Percentiles rank a stretch among this genome's conserved stretches.
Conservation (phyloP, 2,113 vertebrate species). For the Caloenas nicobarica region DNA sequence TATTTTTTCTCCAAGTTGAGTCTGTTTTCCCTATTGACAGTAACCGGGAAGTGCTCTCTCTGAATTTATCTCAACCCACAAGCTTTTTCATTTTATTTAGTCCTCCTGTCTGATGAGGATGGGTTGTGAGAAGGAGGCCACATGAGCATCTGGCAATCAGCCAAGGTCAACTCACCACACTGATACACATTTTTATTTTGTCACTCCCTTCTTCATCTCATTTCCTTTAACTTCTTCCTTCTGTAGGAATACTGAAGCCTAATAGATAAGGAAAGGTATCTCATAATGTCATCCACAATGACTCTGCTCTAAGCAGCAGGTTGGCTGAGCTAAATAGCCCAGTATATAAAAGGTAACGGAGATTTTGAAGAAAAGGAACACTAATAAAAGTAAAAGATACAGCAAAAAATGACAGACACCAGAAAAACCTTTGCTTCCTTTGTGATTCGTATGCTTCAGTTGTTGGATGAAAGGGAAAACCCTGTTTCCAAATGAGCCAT, state of each 20-base stretch:
- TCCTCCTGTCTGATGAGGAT: background rate
- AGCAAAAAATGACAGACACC: background rate
- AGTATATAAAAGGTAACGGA: background rate
- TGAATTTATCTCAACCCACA: background rate
- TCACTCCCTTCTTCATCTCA: background rate
- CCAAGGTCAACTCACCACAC: background rate
- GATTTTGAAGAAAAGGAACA: background rate
- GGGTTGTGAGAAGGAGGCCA: background rate
- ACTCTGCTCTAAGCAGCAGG: background rate
- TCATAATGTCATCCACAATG: background rate
- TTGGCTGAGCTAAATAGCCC: background rate
- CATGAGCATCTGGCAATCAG: background rate
- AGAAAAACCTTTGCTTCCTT: background rate
- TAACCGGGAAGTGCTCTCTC: background rate
- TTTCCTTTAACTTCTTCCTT: slow-evolving; percentile 4
- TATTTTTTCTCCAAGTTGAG: background rate
- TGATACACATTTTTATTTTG: background rate
- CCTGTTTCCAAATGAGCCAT: background rate
- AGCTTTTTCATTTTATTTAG: background rate
- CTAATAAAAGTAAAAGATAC: background rate
- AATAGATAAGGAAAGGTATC: background rate
- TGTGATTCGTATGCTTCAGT: background rate
- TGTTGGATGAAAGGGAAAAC: background rate
- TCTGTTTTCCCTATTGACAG: background rate
- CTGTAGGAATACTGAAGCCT: slow-evolving; percentile 4